These are phyloP conservation scores for Apis cerana DNA, from an alignment of 1,140 invertebrate species.

Conservation along the genomic window DNA sequence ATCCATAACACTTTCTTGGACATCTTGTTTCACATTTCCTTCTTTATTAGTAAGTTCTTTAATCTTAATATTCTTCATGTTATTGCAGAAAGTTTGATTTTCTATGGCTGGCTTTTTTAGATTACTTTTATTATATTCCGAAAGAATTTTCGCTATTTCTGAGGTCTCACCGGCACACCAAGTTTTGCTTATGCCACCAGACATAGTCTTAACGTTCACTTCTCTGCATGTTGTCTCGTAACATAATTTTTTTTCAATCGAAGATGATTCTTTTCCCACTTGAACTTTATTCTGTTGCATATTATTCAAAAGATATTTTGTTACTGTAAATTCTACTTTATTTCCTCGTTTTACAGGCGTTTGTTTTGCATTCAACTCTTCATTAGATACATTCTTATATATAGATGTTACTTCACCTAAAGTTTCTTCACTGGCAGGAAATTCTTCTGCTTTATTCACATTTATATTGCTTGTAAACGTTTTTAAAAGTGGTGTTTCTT, in stretches of 20 bases:
- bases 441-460: conserved; percentile 44
- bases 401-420: conserved; percentile 63
- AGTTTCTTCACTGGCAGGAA: conserved; percentile 54
- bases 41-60: conserved; percentile 3
- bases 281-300: conserved; percentile 33
- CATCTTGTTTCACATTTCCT: background rate
- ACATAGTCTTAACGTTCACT: background rate
- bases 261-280: background rate
- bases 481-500: background rate
- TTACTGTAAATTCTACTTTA: conserved; percentile 30
- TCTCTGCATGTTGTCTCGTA: background rate
- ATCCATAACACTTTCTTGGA: background rate
- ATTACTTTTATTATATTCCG: conserved; percentile 62
- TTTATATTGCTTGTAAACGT: background rate
- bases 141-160: conserved; percentile 68
- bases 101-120: conserved; percentile 38
- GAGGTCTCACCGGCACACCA: conserved; percentile 58
- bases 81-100: background rate
- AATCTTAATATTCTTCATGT: conserved; percentile 15
- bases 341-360: background rate
- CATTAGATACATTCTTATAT: conserved; percentile 51
- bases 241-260: background rate
- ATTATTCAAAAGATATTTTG: conserved; percentile 5
- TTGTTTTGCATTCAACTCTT: conserved; percentile 19
- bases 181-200: background rate